Evolutionary conservation across 2,113 vertebrate genomes (phyloP), one percentile per base, ranked within the genome.

Genomic region (Theristicus caerulescens): DNA sequence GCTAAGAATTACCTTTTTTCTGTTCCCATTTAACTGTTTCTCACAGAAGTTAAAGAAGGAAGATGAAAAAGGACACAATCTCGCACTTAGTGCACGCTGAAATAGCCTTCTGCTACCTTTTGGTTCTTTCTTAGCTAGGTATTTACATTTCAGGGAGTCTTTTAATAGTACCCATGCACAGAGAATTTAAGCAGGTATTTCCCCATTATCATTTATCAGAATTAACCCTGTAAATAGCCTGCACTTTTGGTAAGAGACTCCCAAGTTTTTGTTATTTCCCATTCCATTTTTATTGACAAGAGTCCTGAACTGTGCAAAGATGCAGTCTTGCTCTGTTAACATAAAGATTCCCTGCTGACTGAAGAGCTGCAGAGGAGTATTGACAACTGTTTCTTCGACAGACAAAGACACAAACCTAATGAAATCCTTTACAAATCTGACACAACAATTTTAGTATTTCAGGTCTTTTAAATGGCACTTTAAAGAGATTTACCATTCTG

Each of bases 11-110:
- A 44, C 5, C 5, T 20, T 80, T 71, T 54, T 61, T 52, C 76
- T 69, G 31, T 42, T 82, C 10, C 32, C 62, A 78, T 51, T 96
- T 94, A 92, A 61, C 40, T 67, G 26, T 94, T 97, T 94, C 83
- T 85, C 44, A 51, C 17, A 32, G 46, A 97, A 85, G 20, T 40
- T 84, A 79, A 95, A 91, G 78, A 49, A 70, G 22, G n/a, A 92
- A 91, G 44, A 80, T 82, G 19, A 90, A 93, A 79, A 88, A 59
- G 6, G 54, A 52, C 42, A 82, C 72, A 76, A 88, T 97, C 96
- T 96, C 58, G 38, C 62, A 94, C 40, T 77, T 69, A 62, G 86
- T 62, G 22, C 44, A 93, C 67, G 89, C 42, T 70, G 66, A 95
- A 96, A 95, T 88, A 81, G n/a, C 80, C 17, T 83, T 81, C 14